Evolutionary conservation across 2,113 vertebrate genomes (phyloP).

Genomic region (Cottus gobio): DNA sequence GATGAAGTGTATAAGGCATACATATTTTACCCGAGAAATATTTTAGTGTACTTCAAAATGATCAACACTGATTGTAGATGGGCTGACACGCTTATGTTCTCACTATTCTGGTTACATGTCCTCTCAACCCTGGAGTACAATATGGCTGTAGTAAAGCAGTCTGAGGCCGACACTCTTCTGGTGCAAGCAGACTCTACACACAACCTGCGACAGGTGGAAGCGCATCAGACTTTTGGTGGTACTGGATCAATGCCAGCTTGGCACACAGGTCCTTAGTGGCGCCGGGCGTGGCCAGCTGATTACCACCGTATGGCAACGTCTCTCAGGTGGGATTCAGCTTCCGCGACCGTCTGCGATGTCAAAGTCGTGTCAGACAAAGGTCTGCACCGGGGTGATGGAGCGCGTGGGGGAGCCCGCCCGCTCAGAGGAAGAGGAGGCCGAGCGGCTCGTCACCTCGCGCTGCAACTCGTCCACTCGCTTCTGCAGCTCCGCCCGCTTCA

Average conservation of each 20-base stretch:
- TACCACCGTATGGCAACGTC: slow-evolving; percentile 12
- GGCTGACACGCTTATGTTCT: slow-evolving; percentile 31
- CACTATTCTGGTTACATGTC: slow-evolving; percentile 39
- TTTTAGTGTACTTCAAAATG: slow-evolving; percentile 50
- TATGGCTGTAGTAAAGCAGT: slow-evolving; percentile 53
- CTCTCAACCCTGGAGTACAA: slow-evolving; percentile 22
- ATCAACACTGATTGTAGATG: slow-evolving; percentile 52
- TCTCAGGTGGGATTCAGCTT: slow-evolving; percentile 16
- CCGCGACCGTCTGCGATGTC: not conserved
- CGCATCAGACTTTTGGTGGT: slow-evolving; percentile 36
- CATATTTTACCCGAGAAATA: slow-evolving; percentile 32
- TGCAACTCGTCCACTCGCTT: slow-evolving; percentile 96
- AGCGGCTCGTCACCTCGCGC: slow-evolving; percentile 91
- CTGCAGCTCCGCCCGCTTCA: slow-evolving; percentile 94
- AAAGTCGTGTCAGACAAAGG: slow-evolving; percentile 86
- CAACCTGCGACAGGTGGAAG: slow-evolving; percentile 28
- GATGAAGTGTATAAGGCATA: slow-evolving; percentile 57
- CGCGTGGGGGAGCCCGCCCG: slow-evolving; percentile 88
- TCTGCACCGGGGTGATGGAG: slow-evolving; percentile 91
- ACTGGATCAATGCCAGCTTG: slow-evolving; percentile 15
- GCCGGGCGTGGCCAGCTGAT: slow-evolving; percentile 1
- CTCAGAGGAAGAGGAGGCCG: slow-evolving; percentile 88
- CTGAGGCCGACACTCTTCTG: slow-evolving; percentile 29
- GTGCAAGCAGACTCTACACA: slow-evolving; percentile 23
- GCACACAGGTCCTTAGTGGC: not conserved